phyloP scores from a whole-genome alignment of 2,113 vertebrate genomes.

The Corydoras maculifer region DNA sequence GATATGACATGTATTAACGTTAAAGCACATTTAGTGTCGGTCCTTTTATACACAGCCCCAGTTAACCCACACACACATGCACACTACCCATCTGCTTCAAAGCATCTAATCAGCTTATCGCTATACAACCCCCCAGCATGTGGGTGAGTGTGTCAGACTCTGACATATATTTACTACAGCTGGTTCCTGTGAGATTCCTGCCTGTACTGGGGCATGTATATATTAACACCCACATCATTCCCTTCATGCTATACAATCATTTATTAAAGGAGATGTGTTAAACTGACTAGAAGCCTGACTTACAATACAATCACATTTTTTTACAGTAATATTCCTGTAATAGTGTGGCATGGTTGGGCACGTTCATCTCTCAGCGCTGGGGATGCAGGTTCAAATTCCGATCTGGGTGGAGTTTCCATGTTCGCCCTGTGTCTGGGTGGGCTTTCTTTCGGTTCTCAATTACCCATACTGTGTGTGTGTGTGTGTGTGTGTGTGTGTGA shows the following conservation, averaged over 20 bases:
- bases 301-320: too few relatives aligned
- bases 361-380: too few relatives aligned
- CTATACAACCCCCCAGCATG: conserved; percentile 14
- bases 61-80: conserved; percentile 17
- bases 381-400: too few relatives aligned
- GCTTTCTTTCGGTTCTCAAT: too few relatives aligned
- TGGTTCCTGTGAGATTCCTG: conserved; percentile 7
- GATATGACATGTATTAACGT: not conserved
- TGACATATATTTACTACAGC: conserved; percentile 40
- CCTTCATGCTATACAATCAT: not conserved
- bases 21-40: not conserved
- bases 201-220: conserved; percentile 17
- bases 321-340: too few relatives aligned
- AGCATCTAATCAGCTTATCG: conserved; percentile 46
- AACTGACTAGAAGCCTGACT: too few relatives aligned
- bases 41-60: conserved; percentile 3
- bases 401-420: too few relatives aligned
- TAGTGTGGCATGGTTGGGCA: too few relatives aligned
- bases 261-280: too few relatives aligned
- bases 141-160: conserved; percentile 33
- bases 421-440: too few relatives aligned
- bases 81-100: conserved; percentile 24
- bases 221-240: not conserved
- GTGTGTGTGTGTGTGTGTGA: too few relatives aligned
- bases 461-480: too few relatives aligned